Conservation (phyloP, 2,797 vertebrate species). For the Amblyraja radiata region DNA sequence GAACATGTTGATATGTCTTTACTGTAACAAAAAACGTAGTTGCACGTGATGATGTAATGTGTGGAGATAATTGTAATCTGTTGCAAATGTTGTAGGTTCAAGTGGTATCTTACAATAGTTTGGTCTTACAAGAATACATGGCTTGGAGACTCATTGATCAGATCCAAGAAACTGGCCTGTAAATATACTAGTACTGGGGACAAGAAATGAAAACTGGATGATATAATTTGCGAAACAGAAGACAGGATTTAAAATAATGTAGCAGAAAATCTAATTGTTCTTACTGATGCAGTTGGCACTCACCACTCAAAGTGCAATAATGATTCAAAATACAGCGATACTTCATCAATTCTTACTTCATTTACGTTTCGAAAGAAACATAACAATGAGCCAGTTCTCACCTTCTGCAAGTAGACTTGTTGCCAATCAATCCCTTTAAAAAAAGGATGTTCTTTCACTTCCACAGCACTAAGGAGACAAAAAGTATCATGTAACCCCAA, state of each 20-base stretch:
- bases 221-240: neutral
- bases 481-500: neutral
- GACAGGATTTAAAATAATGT: neutral
- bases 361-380: neutral
- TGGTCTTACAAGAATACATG: neutral
- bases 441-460: slow-evolving; percentile 87
- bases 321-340: neutral
- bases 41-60: neutral
- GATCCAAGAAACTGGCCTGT: neutral
- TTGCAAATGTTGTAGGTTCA: neutral
- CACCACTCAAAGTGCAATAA: neutral
- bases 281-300: neutral
- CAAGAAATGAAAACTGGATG: neutral
- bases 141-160: neutral
- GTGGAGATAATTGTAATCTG: neutral
- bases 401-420: slow-evolving; percentile 93
- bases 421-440: slow-evolving; percentile 96
- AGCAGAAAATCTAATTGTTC: neutral
- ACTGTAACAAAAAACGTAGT: neutral
- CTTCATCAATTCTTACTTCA: neutral
- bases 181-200: neutral
- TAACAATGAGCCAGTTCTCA: slow-evolving; percentile 48
- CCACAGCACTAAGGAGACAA: slow-evolving; percentile 65
- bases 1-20: neutral
- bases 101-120: neutral